Base-by-base conservation (phyloP, 37 sponge, comb jelly and placozoan species). In the Tethya wilhelma region DNA sequence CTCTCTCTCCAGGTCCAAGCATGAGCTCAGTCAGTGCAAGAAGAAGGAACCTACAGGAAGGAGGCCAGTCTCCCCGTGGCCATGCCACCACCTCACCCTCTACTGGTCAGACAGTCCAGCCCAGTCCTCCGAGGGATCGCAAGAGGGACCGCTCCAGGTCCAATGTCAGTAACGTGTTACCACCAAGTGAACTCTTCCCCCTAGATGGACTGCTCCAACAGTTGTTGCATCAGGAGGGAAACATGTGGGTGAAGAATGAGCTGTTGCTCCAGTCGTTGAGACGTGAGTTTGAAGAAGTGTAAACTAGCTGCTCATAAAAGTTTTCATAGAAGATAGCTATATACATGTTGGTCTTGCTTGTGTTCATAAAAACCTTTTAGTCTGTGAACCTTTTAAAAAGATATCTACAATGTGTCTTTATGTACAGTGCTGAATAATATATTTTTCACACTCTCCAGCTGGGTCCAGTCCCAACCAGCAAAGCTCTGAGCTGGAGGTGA, bases 161-260 rank as follows among this genome's bases (percentile, higher is more conserved):
- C 25, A 7, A 23, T 29, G 28, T 62, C 62, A n/a, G 17, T 29
- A 6, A 29, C 25, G 14, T 4, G 30, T 46, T 23, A 4, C 25
- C 46, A 29, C 56, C 12, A 19, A 55, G 20, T 36, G 57, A 56
- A 11, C 38, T 73, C 37, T 73, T 63, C 62, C 79, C 82, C 22
- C 46, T 92, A 20, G 31, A 49, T 2, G 49, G 69, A 8, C 40
- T 81, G 28, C 67, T 83, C 62, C 55, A 88, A 31, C 59, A 74
- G 49, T 30, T 80, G 38, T 26, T 80, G 62, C 14, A 30, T 7
- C 88, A 87, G 55, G 88, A 87, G 82, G 64, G 30, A 26, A 49
- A 23, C 34, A 36, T 87, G 69, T 87, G 88, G 88, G 44, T 69
- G 38, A 87, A 44, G 69, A 79, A 73, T 34, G 66, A 78, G 65